Evolutionary conservation across 2,888 invertebrate species (phyloP), one percentile per base, ranked within the genome.

Genomic region (Zaprionus bogoriensis): DNA sequence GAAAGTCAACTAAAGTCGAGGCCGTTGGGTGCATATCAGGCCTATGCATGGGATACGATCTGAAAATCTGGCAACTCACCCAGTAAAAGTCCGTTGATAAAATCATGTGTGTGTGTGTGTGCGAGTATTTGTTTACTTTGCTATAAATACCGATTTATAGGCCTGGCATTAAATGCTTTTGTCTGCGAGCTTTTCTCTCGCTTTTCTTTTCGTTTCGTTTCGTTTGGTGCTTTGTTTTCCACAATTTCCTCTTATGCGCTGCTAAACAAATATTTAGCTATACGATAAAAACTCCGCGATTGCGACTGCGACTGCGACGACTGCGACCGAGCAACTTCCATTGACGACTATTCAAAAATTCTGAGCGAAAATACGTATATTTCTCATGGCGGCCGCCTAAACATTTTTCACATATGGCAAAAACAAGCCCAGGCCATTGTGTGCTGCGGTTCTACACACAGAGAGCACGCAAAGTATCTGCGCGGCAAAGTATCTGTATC

Each of bases 321-420:
- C 74, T 69, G 74, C 41, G 59, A 25, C 30, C 64, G 61, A 59
- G 64, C 65, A 69, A 76, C 71, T 67, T 64, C 69, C 72, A 85
- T 82, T 72, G 83, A 82, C 77, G 79, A 80, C 80, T 80, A 82
- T 76, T 85, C 69, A 71, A 80, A 81, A 81, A 67, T 77, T 78
- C 68, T 82, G 66, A 82, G 61, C 62, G 71, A 65, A 78, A 50
- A 45, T 57, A n/a, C n/a, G 48, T 53, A 48, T 62, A 65, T 64
- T 20, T 25, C 12, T 25, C 22, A 14, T 23, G 27, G 17, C 59
- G 66, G 72, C 60, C 81, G 81, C 81, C 87, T 74, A 77, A 84
- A 74, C 81, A 87, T 74, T 77, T 82, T 67, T 80, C 81, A 80
- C 87, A 81, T 81, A 81, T 81, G 81, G 87, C 80, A 69, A 86